These are phyloP conservation scores for Bos javanicus DNA, from an alignment of 2,113 vertebrate species.

Conservation along the genomic window DNA sequence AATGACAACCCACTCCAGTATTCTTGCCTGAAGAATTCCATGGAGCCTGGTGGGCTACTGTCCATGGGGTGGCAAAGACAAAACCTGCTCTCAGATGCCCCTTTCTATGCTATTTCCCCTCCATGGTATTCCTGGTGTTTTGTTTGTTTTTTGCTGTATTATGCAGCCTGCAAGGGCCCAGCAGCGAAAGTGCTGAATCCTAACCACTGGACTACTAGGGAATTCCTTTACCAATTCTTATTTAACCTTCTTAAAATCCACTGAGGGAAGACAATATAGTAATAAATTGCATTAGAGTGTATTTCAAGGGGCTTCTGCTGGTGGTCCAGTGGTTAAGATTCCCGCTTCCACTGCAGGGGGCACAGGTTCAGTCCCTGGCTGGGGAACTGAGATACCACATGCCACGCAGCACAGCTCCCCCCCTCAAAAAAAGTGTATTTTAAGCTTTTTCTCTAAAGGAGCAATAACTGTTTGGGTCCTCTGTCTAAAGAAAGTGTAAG, in stretches of 20 bases:
- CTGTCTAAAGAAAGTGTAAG: neutral
- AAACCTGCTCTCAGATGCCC: neutral
- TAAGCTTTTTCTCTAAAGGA: neutral
- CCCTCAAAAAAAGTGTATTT: neutral
- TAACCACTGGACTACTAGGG: neutral
- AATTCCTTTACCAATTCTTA: neutral
- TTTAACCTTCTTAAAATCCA: neutral
- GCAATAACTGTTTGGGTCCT: neutral
- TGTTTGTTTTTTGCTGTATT: neutral
- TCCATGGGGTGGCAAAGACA: neutral
- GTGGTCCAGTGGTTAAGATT: neutral
- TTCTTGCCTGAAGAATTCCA: neutral
- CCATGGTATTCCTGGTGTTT: neutral
- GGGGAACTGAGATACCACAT: neutral
- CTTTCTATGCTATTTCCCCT: neutral
- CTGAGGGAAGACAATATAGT: neutral
- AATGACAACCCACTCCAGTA: neutral
- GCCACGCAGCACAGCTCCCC: rapidly evolving
- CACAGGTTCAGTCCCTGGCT: neutral
- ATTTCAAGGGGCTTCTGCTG: neutral
- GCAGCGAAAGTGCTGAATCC: neutral
- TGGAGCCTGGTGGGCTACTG: neutral
- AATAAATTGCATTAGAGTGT: neutral
- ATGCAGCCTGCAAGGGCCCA: neutral
- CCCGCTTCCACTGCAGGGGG: neutral